Percentiles rank a stretch among this genome's conserved stretches.
Conservation (phyloP, 2,113 vertebrate species). For the Halcyon malimbica region DNA sequence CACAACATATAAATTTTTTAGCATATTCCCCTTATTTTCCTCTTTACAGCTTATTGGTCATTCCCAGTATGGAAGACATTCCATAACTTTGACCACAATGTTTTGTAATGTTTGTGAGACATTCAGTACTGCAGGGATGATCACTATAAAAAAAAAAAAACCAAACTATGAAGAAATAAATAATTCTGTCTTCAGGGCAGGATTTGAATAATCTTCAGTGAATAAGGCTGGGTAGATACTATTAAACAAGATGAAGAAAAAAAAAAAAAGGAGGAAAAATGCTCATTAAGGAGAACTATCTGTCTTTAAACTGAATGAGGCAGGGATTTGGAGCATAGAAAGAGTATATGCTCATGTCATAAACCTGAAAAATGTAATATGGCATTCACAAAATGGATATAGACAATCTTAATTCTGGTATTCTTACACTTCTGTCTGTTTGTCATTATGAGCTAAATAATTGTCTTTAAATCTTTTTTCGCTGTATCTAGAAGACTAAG, state of each 20-base stretch:
- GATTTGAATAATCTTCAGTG: constrained; percentile 20
- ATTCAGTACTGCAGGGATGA: not conserved
- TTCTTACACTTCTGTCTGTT: not conserved
- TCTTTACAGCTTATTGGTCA: not conserved
- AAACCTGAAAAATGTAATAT: not conserved
- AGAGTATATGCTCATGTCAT: not conserved
- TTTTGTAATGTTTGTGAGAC: constrained; percentile 3
- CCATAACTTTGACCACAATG: not conserved
- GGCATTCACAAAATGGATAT: not conserved
- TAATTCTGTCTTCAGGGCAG: constrained; percentile 1
- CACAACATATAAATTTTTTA: not conserved
- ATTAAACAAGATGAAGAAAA: not conserved
- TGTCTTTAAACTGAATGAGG: not conserved
- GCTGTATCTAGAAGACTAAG: not conserved
- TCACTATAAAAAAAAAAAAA: not conserved
- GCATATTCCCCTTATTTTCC: not conserved
- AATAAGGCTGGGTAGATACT: not conserved
- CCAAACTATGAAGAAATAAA: constrained; percentile 13
- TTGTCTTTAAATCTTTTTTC: not conserved
- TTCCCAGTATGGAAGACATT: not conserved
- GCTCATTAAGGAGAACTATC: not conserved
- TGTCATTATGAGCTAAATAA: not conserved
- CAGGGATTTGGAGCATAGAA: not conserved
- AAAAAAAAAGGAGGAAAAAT: not conserved
- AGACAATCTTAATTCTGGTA: not conserved